These are phyloP conservation scores for Lordiphosa fenestrarum DNA, from an alignment of 2,888 invertebrate genomes.

Conservation along the genomic window DNA sequence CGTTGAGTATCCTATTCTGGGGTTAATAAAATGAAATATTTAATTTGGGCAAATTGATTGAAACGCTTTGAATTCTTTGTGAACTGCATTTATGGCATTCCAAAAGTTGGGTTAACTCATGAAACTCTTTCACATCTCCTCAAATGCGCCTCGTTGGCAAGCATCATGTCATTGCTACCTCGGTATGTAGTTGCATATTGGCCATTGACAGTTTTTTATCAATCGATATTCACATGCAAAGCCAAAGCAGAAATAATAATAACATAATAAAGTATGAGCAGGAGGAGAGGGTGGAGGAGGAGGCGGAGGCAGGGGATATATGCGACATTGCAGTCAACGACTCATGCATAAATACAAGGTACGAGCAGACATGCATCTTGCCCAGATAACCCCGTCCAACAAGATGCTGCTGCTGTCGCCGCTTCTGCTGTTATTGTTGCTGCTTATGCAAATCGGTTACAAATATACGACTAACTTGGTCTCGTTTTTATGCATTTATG, in stretches of 20 bases:
- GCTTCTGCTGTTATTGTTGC: neutral
- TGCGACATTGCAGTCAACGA: slow-evolving; percentile 18
- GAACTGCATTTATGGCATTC: neutral
- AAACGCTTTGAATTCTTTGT: no score
- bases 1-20: no score
- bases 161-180: slow-evolving; percentile 4
- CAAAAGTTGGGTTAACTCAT: no score
- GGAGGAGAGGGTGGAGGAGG: no score
- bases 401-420: slow-evolving; percentile 7
- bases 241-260: neutral
- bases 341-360: slow-evolving; percentile 46
- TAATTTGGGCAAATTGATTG: no score
- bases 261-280: neutral
- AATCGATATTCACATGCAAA: slow-evolving; percentile 5
- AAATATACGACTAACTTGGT: slow-evolving; percentile 47
- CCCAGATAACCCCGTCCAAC: slow-evolving; percentile 10
- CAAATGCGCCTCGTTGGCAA: neutral
- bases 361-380: slow-evolving; percentile 28
- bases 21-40: no score
- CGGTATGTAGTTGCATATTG: slow-evolving; percentile 2
- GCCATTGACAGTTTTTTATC: slow-evolving; percentile 6
- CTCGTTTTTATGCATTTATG: slow-evolving; percentile 61
- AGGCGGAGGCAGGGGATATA: slow-evolving; percentile 1
- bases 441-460: slow-evolving; percentile 56
- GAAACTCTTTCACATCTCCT: no score